Evolutionary conservation across 2,113 vertebrate genomes (phyloP), one percentile per base, ranked within the genome.

Genomic region (Aphelocoma coerulescens): DNA sequence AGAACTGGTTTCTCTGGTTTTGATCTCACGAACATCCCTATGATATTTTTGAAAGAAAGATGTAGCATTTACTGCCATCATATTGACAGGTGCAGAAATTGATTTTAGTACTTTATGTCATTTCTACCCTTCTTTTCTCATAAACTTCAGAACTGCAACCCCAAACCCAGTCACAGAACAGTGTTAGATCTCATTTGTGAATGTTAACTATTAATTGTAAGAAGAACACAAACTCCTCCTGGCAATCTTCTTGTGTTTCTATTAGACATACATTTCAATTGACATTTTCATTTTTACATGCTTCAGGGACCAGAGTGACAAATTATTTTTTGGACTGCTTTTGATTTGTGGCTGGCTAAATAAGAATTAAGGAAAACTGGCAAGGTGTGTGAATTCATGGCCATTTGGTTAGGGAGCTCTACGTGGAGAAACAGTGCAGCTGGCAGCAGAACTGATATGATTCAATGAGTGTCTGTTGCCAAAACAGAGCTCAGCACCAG

Each of bases 1-100:
- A 81, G 59, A 96, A 63, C 59, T 80, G 28, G 32, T 95, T 96
- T 89, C 32, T 86, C 68, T 86, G 27, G 43, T 72, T 91, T 93
- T 52, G 58, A 65, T 83, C 28, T 95, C 41, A 62, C 5, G 18
- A 84, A 55, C 37, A n/a, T n/a, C 15, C 21, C 54, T 41, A 23
- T 3, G 7, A 66, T 44, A 72, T 54, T 90, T 91, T 79, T 61
- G 16, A 71, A 75, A 79, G 21, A 66, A 46, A 88, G n/a, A 57
- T 13, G 20, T 11, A 67, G 13, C 35, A 52, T 61, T 75, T 76
- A 30, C 26, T 81, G 18, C 23, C 43, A 28, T 63, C 37, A 26
- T 21, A n/a, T 32, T 74, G 14, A 39, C 68, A 63, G 24, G 10
- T 88, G 58, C 26, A 79, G 35, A 82, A 88, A 84, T 39, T 21